phyloP scores from a whole-genome alignment of 2,888 invertebrate genomes.

The Proisotoma minuta region DNA sequence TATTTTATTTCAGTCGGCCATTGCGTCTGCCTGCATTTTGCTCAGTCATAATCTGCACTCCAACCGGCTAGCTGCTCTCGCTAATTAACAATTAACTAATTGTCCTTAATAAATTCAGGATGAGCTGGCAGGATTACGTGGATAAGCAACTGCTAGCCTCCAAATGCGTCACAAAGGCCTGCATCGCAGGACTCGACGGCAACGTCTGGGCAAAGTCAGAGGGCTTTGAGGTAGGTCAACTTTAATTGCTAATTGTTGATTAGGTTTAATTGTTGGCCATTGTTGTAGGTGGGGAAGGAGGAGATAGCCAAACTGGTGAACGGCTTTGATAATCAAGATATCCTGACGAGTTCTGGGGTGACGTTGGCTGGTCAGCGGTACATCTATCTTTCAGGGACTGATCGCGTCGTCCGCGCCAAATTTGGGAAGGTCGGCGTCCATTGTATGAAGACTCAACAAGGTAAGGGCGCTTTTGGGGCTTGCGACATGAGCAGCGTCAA shows the following conservation, averaged over 20 bases:
- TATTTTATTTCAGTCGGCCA: too few relatives aligned
- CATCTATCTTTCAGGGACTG: constrained; percentile 92
- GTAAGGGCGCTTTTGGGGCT: constrained; percentile 57
- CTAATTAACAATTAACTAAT: too few relatives aligned
- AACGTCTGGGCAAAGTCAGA: constrained; percentile 92
- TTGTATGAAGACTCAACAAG: constrained; percentile 94
- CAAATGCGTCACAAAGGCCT: constrained; percentile 89
- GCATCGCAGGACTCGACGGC: constrained; percentile 91
- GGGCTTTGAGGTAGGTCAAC: constrained; percentile 80
- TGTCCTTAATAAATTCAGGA: too few relatives aligned
- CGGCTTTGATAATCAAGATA: constrained; percentile 84
- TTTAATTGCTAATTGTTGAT: background rate
- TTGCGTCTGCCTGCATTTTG: too few relatives aligned
- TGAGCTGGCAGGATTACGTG: constrained; percentile 98
- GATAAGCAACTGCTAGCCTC: constrained; percentile 94
- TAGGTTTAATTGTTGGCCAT: constrained; percentile 45
- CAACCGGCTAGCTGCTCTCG: too few relatives aligned
- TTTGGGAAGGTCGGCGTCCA: constrained; percentile 89
- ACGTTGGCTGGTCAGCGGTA: constrained; percentile 88
- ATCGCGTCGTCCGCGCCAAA: constrained; percentile 88
- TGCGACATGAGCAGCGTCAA: too few relatives aligned
- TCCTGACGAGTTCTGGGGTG: constrained; percentile 82
- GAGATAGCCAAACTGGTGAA: constrained; percentile 83
- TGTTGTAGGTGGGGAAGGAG: constrained; percentile 79
- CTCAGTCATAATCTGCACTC: too few relatives aligned